Conservation (phyloP, 2,888 invertebrate genomes). For the Eupithecia centaureata region DNA sequence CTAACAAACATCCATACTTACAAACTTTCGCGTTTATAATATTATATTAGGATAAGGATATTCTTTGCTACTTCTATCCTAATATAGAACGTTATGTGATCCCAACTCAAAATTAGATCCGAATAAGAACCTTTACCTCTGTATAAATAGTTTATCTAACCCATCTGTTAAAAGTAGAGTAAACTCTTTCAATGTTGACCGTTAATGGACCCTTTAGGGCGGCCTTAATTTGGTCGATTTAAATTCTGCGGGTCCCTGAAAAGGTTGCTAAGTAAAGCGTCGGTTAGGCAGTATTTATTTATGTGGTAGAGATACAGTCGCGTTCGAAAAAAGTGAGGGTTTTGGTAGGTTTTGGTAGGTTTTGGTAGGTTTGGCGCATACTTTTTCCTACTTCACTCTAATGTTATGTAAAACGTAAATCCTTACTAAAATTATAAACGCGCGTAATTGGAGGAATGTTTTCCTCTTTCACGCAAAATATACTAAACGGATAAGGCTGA, state of each 20-base stretch:
- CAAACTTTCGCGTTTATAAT: too few species aligned
- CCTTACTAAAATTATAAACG: too few species aligned
- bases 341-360: neutral
- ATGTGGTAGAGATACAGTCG: conserved; percentile 37
- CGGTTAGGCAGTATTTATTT: conserved; percentile 44
- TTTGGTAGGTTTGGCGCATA: neutral
- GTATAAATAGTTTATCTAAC: conserved; percentile 23
- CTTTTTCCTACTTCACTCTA: neutral
- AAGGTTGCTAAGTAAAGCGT: conserved; percentile 44
- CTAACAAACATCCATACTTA: too few species aligned
- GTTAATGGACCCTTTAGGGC: conserved; percentile 45
- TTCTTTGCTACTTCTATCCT: too few species aligned
- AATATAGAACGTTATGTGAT: neutral
- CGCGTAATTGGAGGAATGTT: too few species aligned
- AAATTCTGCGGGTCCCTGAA: conserved; percentile 46
- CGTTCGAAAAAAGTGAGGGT: neutral
- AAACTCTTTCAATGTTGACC: conserved; percentile 42
- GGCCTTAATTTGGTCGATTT: conserved; percentile 48
- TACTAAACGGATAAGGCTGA: too few species aligned
- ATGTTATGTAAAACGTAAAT: too few species aligned
- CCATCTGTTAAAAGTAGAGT: conserved; percentile 25
- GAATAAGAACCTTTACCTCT: conserved; percentile 24
- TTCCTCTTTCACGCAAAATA: too few species aligned
- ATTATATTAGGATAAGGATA: too few species aligned
- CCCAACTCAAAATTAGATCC: neutral